Conservation (phyloP, 64 coral and sea anemone species). For the Montipora efflorescens region DNA sequence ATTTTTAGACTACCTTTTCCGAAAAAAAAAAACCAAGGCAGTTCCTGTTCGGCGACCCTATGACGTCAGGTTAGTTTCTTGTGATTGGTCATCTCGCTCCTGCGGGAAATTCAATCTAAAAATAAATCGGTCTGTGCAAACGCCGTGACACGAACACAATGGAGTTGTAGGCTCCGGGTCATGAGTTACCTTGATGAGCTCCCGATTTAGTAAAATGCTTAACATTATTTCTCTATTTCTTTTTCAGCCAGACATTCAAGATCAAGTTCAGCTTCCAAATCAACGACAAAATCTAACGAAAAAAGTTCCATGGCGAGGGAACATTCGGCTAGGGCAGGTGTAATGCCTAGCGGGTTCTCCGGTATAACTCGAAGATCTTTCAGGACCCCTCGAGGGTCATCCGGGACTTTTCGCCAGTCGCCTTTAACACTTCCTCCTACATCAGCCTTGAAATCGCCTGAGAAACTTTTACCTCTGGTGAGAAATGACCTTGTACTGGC, state of each 20-base stretch:
- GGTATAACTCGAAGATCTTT: not conserved
- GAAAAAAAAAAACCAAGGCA: too few relatives aligned
- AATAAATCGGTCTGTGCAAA: too few relatives aligned
- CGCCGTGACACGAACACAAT: too few relatives aligned
- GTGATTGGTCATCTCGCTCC: too few relatives aligned
- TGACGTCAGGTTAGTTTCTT: too few relatives aligned
- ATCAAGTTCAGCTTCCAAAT: not conserved
- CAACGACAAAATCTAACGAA: not conserved
- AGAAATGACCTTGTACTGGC: slow-evolving; percentile 80
- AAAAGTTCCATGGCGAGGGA: not conserved
- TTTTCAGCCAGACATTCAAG: slow-evolving; percentile 20
- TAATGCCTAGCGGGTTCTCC: not conserved
- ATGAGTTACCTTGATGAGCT: not conserved
- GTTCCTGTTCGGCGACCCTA: too few relatives aligned
- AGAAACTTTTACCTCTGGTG: slow-evolving; percentile 65
- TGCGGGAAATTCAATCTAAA: too few relatives aligned
- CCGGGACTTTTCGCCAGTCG: not conserved
- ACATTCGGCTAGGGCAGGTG: not conserved
- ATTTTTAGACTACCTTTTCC: too few relatives aligned
- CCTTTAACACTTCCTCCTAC: not conserved
- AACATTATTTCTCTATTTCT: not conserved
- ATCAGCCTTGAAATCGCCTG: not conserved
- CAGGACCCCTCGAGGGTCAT: not conserved
- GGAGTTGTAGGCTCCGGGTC: too few relatives aligned
- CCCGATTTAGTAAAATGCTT: not conserved